Evolutionary conservation across 2,113 vertebrate species (phyloP).

Genomic region (Acrocephalus kingi): DNA sequence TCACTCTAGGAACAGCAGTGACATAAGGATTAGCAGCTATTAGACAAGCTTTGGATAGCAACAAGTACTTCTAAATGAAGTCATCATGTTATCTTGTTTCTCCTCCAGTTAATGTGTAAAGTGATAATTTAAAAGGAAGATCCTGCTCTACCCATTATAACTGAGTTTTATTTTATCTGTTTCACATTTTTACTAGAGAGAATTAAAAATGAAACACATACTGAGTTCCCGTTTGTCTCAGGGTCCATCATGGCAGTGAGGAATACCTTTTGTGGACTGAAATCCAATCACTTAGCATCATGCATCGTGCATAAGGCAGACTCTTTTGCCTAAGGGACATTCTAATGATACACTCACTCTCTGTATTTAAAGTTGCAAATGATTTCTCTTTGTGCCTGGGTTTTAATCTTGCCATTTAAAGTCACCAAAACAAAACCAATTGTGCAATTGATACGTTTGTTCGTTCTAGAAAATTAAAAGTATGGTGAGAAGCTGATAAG

Average conservation of each 20-base stretch:
- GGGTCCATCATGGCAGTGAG: background rate
- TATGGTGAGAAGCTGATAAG: background rate
- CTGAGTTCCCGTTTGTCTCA: background rate
- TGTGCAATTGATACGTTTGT: background rate
- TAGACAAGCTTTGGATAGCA: background rate
- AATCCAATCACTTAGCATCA: background rate
- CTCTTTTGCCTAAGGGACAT: constrained; percentile 2
- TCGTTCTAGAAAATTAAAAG: constrained; percentile 22
- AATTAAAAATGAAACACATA: background rate
- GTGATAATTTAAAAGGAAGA: background rate
- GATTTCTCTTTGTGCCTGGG: background rate
- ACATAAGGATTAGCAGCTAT: background rate
- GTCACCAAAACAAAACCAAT: background rate
- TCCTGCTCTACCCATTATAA: background rate
- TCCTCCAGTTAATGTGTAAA: background rate
- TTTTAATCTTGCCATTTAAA: constrained; percentile 7
- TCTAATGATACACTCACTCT: background rate
- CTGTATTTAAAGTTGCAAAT: background rate
- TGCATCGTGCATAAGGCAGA: background rate
- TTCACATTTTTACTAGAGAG: background rate
- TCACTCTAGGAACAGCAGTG: background rate
- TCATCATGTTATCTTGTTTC: background rate
- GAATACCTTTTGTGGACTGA: background rate
- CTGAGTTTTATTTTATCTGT: background rate
- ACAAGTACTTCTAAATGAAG: background rate